Conservation (phyloP, 2,888 invertebrate genomes). For the Cylindroiulus punctatus region DNA sequence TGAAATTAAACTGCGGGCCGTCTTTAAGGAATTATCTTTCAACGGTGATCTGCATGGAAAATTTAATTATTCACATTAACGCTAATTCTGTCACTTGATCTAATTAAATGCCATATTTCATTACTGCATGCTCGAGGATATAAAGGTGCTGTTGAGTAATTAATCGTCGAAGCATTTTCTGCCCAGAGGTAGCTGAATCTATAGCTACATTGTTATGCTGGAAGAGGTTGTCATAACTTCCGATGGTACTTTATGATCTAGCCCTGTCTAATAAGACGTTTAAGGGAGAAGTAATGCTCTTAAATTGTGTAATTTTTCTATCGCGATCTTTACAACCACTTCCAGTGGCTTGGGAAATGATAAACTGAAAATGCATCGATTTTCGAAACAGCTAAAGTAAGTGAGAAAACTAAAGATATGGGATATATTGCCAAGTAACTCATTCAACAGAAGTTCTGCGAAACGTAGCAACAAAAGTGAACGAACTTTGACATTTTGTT, state of each 20-base stretch:
- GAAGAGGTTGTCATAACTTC: neutral
- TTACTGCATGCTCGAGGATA: neutral
- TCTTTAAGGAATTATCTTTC: neutral
- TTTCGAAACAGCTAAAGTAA: too few species aligned
- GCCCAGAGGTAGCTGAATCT: neutral
- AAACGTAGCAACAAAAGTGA: too few species aligned
- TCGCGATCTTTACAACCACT: neutral
- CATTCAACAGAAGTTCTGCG: too few species aligned
- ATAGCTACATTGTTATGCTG: neutral
- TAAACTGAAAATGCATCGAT: too few species aligned
- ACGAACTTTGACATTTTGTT: too few species aligned
- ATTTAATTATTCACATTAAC: constrained; percentile 21
- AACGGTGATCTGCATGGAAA: constrained; percentile 35
- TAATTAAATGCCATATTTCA: constrained; percentile 31
- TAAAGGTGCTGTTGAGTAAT: constrained; percentile 8
- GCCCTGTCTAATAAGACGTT: neutral
- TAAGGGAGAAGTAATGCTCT: too few species aligned
- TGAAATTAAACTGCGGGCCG: neutral
- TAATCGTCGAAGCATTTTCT: neutral
- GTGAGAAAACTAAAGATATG: too few species aligned
- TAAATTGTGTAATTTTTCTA: neutral
- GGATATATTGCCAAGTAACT: too few species aligned
- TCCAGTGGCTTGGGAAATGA: too few species aligned
- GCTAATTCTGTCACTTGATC: constrained; percentile 35
- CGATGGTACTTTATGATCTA: neutral